phyloP scores from a whole-genome alignment of 2,888 invertebrate species.

The Hirtodrosophila alboralis region DNA sequence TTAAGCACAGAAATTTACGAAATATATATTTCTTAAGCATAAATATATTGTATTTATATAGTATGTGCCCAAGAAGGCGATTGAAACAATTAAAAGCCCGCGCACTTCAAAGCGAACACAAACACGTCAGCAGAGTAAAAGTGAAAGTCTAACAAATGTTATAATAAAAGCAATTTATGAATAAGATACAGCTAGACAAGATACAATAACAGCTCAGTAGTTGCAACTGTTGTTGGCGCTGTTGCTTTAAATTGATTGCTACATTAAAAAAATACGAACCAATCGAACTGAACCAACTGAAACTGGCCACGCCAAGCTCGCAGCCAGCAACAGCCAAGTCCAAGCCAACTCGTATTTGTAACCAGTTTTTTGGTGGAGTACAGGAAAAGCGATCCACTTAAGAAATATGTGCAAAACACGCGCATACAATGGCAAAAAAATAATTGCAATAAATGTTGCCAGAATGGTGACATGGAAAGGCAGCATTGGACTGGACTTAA shows the following conservation, averaged over 20 bases:
- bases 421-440: slow-evolving; percentile 43
- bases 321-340: slow-evolving; percentile 19
- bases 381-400: slow-evolving; percentile 59
- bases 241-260: slow-evolving; percentile 63
- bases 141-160: slow-evolving; percentile 67
- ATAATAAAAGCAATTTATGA: slow-evolving; percentile 50
- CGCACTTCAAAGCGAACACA: slow-evolving; percentile 21
- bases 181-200: slow-evolving; percentile 40
- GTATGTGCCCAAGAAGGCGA: slow-evolving; percentile 49
- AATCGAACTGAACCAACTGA: slow-evolving; percentile 48
- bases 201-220: slow-evolving; percentile 21
- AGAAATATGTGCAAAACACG: slow-evolving; percentile 53
- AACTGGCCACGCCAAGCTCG: slow-evolving; percentile 57
- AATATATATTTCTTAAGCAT: slow-evolving; percentile 18
- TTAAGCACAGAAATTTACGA: slow-evolving; percentile 5
- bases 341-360: slow-evolving; percentile 30
- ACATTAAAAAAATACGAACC: slow-evolving; percentile 66
- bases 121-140: slow-evolving; percentile 42
- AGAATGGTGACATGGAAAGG: slow-evolving; percentile 46
- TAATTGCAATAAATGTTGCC: slow-evolving; percentile 42
- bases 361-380: slow-evolving; percentile 34
- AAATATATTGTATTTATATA: slow-evolving; percentile 1
- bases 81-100: slow-evolving; percentile 24
- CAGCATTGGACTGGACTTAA: slow-evolving; percentile 13
- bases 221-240: slow-evolving; percentile 53